Conservation (phyloP, 2,888 invertebrate genomes). For the Brenthis hecate region DNA sequence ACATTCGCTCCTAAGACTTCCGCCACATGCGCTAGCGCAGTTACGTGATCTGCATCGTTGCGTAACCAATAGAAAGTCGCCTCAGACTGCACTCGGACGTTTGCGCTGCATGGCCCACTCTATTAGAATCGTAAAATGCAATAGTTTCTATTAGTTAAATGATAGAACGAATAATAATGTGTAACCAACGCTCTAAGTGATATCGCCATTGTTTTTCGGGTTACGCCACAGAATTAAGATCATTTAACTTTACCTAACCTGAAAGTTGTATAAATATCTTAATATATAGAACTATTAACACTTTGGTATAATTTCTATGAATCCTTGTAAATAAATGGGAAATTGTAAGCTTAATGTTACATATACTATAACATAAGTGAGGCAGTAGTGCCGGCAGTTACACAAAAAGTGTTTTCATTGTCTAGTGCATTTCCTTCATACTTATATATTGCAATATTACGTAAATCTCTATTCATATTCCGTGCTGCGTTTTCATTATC, state of each 20-base stretch:
- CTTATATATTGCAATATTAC: conserved; percentile 58
- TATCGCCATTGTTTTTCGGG: conserved; percentile 24
- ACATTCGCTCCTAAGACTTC: conserved; percentile 76
- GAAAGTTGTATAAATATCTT: conserved; percentile 14
- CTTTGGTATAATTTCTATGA: not conserved
- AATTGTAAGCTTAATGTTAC: conserved; percentile 33
- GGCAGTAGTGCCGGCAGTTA: conserved; percentile 60
- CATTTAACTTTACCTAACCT: conserved; percentile 3
- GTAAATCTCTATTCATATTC: conserved; percentile 48
- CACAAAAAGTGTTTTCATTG: conserved; percentile 72
- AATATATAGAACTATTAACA: conserved; percentile 3
- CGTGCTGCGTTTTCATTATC: conserved; percentile 38
- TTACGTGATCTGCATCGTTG: conserved; percentile 81
- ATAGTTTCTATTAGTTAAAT: conserved; percentile 53
- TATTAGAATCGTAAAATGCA: conserved; percentile 66
- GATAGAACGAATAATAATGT: conserved; percentile 39
- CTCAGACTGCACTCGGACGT: conserved; percentile 71
- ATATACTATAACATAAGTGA: conserved; percentile 55
- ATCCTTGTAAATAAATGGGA: not conserved
- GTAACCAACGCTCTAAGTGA: conserved; percentile 27
- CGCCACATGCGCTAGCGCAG: conserved; percentile 73
- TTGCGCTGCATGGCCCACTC: conserved; percentile 64
- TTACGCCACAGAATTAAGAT: conserved; percentile 22
- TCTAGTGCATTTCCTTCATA: conserved; percentile 76
- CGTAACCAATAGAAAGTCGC: conserved; percentile 79